phyloP scores from a whole-genome alignment of 2,113 vertebrate genomes.

The Empidonax alnorum region DNA sequence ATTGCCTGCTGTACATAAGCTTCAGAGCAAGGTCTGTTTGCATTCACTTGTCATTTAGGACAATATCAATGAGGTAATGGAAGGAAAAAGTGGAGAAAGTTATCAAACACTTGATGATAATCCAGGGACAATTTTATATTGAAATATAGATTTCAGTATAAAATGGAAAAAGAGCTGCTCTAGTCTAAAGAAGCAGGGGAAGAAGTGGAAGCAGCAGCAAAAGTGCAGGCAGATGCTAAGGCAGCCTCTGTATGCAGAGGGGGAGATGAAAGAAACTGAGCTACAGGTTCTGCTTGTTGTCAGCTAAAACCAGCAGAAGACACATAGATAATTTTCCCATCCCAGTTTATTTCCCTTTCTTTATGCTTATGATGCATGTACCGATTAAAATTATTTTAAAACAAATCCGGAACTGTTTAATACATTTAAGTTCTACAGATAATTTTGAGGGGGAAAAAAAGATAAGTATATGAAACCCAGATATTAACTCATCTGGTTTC shows the following conservation, averaged over 20 bases:
- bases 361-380: not conserved
- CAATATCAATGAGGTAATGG: not conserved
- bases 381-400: not conserved
- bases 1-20: not conserved
- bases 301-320: not conserved
- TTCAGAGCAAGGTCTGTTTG: constrained; percentile 4
- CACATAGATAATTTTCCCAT: not conserved
- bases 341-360: constrained; percentile 28
- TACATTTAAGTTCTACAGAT: not conserved
- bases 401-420: not conserved
- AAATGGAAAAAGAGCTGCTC: not conserved
- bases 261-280: not conserved
- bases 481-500: not conserved
- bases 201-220: constrained; percentile 10
- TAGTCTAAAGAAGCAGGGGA: not conserved
- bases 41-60: not conserved
- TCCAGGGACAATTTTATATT: not conserved
- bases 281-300: constrained; percentile 42
- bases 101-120: not conserved
- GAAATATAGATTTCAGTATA: not conserved
- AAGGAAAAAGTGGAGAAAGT: not conserved
- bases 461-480: not conserved
- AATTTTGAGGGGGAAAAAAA: not conserved
- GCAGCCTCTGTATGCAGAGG: not conserved
- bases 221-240: not conserved